These are phyloP conservation scores for Cacoxenus indagator DNA, from an alignment of 2,888 invertebrate species.

Conservation along the genomic window DNA sequence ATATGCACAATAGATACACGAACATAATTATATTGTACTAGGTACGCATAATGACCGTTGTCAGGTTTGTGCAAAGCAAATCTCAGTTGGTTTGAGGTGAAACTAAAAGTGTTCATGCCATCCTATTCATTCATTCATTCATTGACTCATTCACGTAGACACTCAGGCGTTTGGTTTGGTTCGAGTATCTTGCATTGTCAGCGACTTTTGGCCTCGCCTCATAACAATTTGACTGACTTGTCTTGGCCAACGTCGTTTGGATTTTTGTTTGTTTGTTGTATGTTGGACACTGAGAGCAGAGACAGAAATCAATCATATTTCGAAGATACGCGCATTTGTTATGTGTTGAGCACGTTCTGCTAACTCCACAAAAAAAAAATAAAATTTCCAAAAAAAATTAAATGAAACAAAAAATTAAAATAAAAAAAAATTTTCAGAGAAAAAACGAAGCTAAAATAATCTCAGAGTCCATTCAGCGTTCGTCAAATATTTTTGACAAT, in stretches of 20 bases:
- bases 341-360: constrained; percentile 37
- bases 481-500: constrained; percentile 59
- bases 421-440: too few species aligned
- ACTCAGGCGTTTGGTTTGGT: too few species aligned
- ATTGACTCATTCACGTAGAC: too few species aligned
- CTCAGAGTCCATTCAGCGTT: constrained; percentile 44
- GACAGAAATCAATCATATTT: constrained; percentile 27
- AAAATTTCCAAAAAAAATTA: neutral
- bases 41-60: too few species aligned
- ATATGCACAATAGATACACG: too few species aligned
- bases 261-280: too few species aligned
- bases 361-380: constrained; percentile 41
- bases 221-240: neutral
- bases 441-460: constrained; percentile 20
- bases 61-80: neutral
- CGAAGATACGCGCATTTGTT: neutral
- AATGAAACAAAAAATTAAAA: too few species aligned
- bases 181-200: neutral
- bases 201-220: neutral
- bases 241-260: neutral
- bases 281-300: constrained; percentile 7
- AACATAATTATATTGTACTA: too few species aligned
- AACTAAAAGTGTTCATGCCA: neutral
- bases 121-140: too few species aligned
- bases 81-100: neutral